A percentile compares a stretch with the other conserved stretches of the same genome.
These are phyloP conservation scores for Ypsolopha sequella DNA, from an alignment of 2,888 invertebrate genomes.

Conservation along the genomic window DNA sequence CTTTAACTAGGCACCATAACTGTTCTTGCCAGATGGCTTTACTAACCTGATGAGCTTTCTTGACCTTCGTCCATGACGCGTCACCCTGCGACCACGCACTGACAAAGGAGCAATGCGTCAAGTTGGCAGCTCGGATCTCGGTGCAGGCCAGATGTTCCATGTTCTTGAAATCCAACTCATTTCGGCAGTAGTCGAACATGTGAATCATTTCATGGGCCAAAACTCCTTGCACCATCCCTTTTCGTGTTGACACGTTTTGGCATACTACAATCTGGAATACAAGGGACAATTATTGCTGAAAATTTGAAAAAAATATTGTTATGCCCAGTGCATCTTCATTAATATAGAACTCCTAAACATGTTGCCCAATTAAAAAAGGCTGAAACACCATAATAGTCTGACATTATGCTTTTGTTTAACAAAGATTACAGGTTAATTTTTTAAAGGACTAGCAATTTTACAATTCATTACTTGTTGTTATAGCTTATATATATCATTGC, in stretches of 20 bases:
- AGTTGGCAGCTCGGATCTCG: slow-evolving; percentile 94
- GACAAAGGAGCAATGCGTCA: slow-evolving; percentile 91
- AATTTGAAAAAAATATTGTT: too few species aligned
- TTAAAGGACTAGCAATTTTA: not conserved
- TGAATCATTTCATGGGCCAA: slow-evolving; percentile 95
- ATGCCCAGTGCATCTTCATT: not conserved
- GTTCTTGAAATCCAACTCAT: slow-evolving; percentile 89
- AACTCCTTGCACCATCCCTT: slow-evolving; percentile 82
- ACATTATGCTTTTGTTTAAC: too few species aligned
- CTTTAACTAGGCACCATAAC: too few species aligned
- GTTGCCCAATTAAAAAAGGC: too few species aligned
- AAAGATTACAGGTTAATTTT: not conserved
- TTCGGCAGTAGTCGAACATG: slow-evolving; percentile 95
- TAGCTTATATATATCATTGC: too few species aligned
- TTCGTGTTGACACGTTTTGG: slow-evolving; percentile 81
- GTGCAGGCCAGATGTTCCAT: slow-evolving; percentile 95
- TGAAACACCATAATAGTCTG: too few species aligned
- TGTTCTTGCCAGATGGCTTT: too few species aligned
- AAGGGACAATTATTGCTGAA: not conserved
- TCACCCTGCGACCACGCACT: slow-evolving; percentile 85
- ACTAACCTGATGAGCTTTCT: slow-evolving; percentile 81
- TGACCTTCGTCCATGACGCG: slow-evolving; percentile 78
- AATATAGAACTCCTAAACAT: too few species aligned
- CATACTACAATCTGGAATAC: slow-evolving; percentile 85
- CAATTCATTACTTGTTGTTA: not conserved